phyloP scores from a whole-genome alignment of 1,140 invertebrate species.

The Brachionus koreanus region DNA sequence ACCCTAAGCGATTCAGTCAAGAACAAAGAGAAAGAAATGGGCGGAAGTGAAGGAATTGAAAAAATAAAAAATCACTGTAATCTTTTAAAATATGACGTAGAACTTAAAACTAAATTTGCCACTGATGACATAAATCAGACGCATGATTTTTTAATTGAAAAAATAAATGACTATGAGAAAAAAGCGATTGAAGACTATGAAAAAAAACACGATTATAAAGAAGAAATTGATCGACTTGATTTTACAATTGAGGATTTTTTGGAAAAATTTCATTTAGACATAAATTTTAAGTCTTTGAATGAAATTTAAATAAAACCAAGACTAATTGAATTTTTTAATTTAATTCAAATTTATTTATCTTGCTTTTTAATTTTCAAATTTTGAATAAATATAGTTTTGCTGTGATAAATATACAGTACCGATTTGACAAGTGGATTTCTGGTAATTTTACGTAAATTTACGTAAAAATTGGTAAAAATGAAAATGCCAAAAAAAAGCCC shows the following conservation, averaged over 20 bases:
- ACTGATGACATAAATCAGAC: neutral
- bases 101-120: conserved; percentile 10
- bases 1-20: neutral
- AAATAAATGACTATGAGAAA: conserved; percentile 29
- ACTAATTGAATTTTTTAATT: too few species aligned
- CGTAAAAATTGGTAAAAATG: too few species aligned
- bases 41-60: neutral
- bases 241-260: conserved; percentile 26
- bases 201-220: conserved; percentile 17
- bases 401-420: too few species aligned
- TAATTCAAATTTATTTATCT: too few species aligned
- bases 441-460: too few species aligned
- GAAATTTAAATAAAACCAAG: too few species aligned
- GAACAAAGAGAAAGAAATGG: neutral
- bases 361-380: too few species aligned
- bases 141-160: neutral
- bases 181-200: neutral
- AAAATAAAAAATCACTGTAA: conserved; percentile 11
- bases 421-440: too few species aligned
- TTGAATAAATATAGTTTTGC: too few species aligned
- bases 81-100: neutral
- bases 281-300: neutral
- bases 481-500: too few species aligned
- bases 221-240: conserved; percentile 18
- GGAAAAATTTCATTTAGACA: neutral